Conservation (phyloP, 2,797 vertebrate species). For the Onychomys torridus region DNA sequence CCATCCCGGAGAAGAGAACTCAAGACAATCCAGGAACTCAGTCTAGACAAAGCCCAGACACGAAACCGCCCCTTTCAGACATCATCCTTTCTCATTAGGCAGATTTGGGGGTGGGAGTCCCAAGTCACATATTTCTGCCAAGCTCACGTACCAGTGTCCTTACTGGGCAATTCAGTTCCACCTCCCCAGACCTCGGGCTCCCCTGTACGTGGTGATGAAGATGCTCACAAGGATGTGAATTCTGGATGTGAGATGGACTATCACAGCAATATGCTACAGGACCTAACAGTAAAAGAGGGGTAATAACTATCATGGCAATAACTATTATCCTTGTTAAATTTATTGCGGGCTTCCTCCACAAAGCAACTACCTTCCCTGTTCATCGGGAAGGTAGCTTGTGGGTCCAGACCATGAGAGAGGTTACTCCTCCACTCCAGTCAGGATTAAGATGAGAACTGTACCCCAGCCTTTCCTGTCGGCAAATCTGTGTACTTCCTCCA, state of each 20-base stretch:
- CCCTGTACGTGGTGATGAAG: slow-evolving; percentile 40
- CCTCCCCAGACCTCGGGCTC: neutral
- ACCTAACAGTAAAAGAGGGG: neutral
- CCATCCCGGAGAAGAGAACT: slow-evolving; percentile 46
- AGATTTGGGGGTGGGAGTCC: neutral
- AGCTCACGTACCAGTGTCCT: neutral
- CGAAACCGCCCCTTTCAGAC: neutral
- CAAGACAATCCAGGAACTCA: slow-evolving; percentile 51
- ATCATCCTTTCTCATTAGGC: neutral
- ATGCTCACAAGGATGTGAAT: neutral
- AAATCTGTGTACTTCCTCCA: neutral
- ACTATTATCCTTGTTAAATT: slow-evolving; percentile 13
- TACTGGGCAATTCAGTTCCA: neutral
- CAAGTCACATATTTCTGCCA: neutral
- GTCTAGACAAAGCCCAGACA: slow-evolving; percentile 24
- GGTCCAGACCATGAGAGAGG: neutral
- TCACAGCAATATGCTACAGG: neutral
- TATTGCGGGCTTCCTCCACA: neutral
- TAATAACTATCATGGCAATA: neutral
- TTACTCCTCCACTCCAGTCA: neutral
- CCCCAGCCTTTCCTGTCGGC: neutral
- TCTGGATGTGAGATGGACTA: neutral
- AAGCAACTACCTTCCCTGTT: neutral
- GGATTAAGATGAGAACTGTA: neutral
- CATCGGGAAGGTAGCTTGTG: neutral